phyloP scores from a whole-genome alignment of 2,888 invertebrate genomes.

The Cheilosia soror region DNA sequence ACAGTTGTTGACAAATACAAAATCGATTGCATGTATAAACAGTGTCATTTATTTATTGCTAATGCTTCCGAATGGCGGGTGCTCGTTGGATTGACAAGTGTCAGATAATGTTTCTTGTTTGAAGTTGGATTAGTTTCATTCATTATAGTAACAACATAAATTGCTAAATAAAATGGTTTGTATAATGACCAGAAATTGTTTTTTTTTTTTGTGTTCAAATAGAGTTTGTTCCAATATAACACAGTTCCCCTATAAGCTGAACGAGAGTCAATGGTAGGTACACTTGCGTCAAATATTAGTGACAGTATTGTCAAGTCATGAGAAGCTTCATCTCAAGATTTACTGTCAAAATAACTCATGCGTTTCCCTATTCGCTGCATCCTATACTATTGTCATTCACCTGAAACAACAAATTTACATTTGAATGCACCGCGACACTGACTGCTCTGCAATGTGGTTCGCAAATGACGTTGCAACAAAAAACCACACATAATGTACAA shows the following conservation, averaged over 20 bases:
- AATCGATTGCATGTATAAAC: conserved; percentile 23
- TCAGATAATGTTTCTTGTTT: not conserved
- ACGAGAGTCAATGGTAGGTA: too few relatives aligned
- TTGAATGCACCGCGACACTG: conserved; percentile 30
- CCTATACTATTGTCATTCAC: not conserved
- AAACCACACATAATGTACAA: conserved; percentile 39
- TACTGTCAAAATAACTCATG: not conserved
- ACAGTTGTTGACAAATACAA: conserved; percentile 22
- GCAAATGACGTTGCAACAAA: conserved; percentile 45
- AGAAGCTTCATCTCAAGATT: not conserved
- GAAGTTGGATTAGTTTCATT: not conserved
- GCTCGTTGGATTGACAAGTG: conserved; percentile 10
- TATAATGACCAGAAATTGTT: too few relatives aligned
- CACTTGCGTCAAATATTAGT: too few relatives aligned
- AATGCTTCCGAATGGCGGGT: not conserved
- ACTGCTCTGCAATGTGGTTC: not conserved
- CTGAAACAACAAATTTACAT: conserved; percentile 30
- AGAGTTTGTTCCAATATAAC: too few relatives aligned
- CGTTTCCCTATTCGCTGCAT: not conserved
- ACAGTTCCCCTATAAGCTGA: too few relatives aligned
- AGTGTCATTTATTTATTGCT: conserved; percentile 4
- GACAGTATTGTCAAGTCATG: too few relatives aligned
- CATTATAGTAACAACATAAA: too few relatives aligned
- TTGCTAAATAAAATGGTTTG: too few relatives aligned
- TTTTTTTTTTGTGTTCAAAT: too few relatives aligned